Evolutionary conservation across 2,113 vertebrate species (phyloP).

Genomic region (Triplophysa dalaica): DNA sequence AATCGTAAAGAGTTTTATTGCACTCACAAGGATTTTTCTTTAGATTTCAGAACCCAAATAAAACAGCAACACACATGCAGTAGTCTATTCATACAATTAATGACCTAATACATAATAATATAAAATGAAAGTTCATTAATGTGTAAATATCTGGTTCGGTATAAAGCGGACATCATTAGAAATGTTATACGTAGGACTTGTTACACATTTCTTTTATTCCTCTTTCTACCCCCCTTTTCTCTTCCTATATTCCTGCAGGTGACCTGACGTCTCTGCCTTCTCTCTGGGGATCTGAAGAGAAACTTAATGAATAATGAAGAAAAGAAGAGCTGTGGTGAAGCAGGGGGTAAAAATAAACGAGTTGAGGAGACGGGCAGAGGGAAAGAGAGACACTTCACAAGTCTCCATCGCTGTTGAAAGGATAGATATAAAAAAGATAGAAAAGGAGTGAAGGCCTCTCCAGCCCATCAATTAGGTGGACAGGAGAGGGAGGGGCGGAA

Average conservation of each 20-base stretch:
- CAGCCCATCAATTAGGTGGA: conserved; percentile 69
- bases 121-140: too few species aligned
- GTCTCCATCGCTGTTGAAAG: conserved; percentile 40
- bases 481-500: conserved; percentile 57
- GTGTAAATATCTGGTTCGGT: too few species aligned
- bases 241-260: conserved; percentile 49
- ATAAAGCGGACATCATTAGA: too few species aligned
- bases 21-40: too few species aligned
- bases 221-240: conserved; percentile 8
- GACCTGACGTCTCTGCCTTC: conserved; percentile 61
- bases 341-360: conserved; percentile 21
- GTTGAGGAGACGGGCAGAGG: conserved; percentile 43
- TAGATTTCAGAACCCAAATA: too few species aligned
- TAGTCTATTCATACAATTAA: too few species aligned
- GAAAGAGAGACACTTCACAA: conserved; percentile 60
- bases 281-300: conserved; percentile 66
- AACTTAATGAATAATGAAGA: conserved; percentile 77
- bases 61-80: too few species aligned
- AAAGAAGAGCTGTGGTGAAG: conserved; percentile 55
- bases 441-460: conserved; percentile 61
- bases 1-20: too few species aligned
- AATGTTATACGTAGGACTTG: neutral
- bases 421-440: conserved; percentile 27
- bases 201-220: neutral
- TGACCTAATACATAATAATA: too few species aligned